A percentile compares a stretch with the other conserved stretches of the same genome.
Evolutionary conservation across 1,140 invertebrate species (phyloP).

Genomic region (Brachystomella parvula): DNA sequence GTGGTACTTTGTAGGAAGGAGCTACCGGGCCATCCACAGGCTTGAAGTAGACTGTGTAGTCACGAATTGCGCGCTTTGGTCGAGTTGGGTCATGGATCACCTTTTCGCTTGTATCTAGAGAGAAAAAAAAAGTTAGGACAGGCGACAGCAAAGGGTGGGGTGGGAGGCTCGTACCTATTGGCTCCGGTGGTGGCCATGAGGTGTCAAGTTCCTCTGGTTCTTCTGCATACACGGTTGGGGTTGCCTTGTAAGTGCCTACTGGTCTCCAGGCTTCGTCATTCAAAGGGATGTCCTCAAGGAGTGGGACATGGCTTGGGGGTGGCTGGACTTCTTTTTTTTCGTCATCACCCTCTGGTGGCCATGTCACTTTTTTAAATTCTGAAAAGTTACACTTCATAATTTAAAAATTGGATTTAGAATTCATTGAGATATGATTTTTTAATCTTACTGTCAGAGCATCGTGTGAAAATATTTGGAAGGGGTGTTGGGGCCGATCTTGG

Average conservation of each 20-base stretch:
- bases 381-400: neutral
- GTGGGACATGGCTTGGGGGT: constrained; percentile 19
- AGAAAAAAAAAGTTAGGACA: neutral
- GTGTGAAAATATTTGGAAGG: constrained; percentile 13
- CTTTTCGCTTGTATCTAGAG: constrained; percentile 28
- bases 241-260: constrained; percentile 23
- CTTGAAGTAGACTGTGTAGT: constrained; percentile 33
- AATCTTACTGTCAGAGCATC: constrained; percentile 19
- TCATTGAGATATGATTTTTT: neutral
- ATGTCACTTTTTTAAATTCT: constrained; percentile 35
- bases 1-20: constrained; percentile 30
- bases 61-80: constrained; percentile 30
- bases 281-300: constrained; percentile 31
- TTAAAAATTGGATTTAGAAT: neutral
- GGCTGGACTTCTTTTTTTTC: constrained; percentile 7
- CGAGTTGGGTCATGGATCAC: constrained; percentile 30
- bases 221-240: constrained; percentile 35
- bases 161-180: constrained; percentile 16
- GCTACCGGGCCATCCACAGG: constrained; percentile 18
- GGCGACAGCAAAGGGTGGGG: neutral
- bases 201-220: constrained; percentile 28
- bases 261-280: constrained; percentile 27
- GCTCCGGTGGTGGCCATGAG: constrained; percentile 31
- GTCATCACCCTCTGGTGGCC: constrained; percentile 28
- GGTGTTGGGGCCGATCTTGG: constrained; percentile 9